Evolutionary conservation across 2,888 invertebrate genomes (phyloP).

Genomic region (Lacanobia wlatinum): DNA sequence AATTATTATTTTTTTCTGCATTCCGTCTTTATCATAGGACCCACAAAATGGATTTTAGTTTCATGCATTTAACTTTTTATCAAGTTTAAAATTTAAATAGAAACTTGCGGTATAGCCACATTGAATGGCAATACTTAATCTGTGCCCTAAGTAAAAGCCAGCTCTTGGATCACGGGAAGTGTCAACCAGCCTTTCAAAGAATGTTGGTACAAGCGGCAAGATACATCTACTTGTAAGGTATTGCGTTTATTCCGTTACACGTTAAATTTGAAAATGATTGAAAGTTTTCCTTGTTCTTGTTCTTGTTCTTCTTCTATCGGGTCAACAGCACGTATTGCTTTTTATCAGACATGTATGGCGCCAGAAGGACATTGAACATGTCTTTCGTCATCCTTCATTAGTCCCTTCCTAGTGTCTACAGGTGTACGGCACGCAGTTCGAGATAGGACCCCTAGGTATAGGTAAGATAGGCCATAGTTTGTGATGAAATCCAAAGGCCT

Average conservation of each 20-base stretch:
- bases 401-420: no score
- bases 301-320: background rate
- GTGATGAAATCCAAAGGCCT: background rate
- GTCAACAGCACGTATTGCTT: slow-evolving; percentile 1
- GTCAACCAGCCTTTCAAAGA: no score
- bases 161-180: no score
- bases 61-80: background rate
- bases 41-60: background rate
- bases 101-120: no score
- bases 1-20: background rate
- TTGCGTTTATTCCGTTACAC: no score
- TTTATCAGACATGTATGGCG: background rate
- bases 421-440: background rate
- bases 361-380: background rate
- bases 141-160: no score
- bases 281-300: background rate
- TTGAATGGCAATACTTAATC: no score
- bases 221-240: background rate
- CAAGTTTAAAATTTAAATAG: no score
- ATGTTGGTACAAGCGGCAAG: no score
- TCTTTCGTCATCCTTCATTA: background rate
- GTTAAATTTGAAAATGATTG: background rate
- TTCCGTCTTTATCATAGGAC: background rate
- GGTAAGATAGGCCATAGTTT: background rate
- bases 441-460: background rate